Evolutionary conservation across 2,888 invertebrate genomes (phyloP).

Genomic region (Erynnis tages): DNA sequence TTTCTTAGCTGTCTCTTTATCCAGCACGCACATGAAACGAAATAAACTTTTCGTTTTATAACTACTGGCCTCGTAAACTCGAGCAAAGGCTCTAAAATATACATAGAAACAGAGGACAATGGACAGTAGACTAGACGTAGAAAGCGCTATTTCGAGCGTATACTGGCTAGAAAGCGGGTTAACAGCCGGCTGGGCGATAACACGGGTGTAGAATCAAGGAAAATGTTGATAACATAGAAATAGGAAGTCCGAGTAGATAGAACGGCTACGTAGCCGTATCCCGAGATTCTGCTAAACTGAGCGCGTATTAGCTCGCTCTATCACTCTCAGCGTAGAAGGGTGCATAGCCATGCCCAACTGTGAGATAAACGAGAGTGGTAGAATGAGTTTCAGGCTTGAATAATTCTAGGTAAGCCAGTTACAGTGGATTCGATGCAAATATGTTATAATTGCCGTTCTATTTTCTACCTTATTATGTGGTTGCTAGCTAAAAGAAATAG

Average conservation of each 20-base stretch:
- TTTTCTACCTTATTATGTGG: no score
- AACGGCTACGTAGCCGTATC: no score
- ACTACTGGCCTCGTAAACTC: constrained; percentile 3
- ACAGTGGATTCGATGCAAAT: no score
- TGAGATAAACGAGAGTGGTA: no score
- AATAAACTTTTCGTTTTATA: background rate
- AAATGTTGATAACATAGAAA: constrained; percentile 3
- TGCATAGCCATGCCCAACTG: no score
- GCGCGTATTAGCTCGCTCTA: no score
- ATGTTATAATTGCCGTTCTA: no score
- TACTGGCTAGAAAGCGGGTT: constrained; percentile 17
- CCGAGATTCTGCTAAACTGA: no score
- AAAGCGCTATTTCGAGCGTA: constrained; percentile 17
- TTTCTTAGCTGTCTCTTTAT: background rate
- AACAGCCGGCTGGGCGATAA: constrained; percentile 14
- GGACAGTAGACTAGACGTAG: constrained; percentile 12
- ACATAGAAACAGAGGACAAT: constrained; percentile 20
- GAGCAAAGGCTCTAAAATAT: constrained; percentile 20
- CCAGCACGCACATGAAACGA: background rate
- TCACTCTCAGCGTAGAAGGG: no score
- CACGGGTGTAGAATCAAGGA: constrained; percentile 19
- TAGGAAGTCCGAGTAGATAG: no score
- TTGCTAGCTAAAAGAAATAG: constrained; percentile 9
- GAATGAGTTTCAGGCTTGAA: no score
- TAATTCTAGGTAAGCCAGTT: no score